Conservation (phyloP, 2,888 invertebrate genomes). For the Caenorhabditis virilis region DNA sequence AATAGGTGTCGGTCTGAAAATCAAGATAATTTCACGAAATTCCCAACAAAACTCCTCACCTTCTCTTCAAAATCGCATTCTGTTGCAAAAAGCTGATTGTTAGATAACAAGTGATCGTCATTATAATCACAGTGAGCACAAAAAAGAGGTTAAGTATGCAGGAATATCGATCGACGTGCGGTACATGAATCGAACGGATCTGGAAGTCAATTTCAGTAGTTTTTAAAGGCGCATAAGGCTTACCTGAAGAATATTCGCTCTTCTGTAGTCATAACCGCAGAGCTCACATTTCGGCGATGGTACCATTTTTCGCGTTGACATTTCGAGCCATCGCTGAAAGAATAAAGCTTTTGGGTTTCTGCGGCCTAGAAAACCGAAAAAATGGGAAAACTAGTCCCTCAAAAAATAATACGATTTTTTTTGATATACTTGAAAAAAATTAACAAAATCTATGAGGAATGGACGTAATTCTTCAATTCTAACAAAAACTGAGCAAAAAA, state of each 20-base stretch:
- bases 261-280: slow-evolving; percentile 72
- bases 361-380: background rate
- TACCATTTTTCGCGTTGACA: slow-evolving; percentile 71
- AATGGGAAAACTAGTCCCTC: background rate
- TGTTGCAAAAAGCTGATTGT: slow-evolving; percentile 29
- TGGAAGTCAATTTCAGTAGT: slow-evolving; percentile 71
- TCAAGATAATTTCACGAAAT: background rate
- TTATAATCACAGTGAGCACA: slow-evolving; percentile 22
- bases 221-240: background rate
- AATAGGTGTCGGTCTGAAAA: slow-evolving; percentile 15
- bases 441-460: too few species aligned
- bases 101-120: slow-evolving; percentile 24
- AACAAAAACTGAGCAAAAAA: slow-evolving; percentile 1
- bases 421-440: too few species aligned
- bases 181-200: slow-evolving; percentile 35
- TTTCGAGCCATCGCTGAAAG: slow-evolving; percentile 73
- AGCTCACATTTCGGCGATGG: slow-evolving; percentile 73
- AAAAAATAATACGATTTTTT: background rate
- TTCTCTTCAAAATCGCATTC: slow-evolving; percentile 27
- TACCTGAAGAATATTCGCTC: slow-evolving; percentile 73
- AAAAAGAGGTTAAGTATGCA: slow-evolving; percentile 25
- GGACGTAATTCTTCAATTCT: too few species aligned
- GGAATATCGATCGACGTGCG: slow-evolving; percentile 25
- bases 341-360: too few species aligned
- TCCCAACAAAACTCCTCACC: slow-evolving; percentile 5